Percentiles rank a stretch among this genome's conserved stretches.
These are phyloP conservation scores for Malurus leucopterus DNA, from an alignment of 2,797 vertebrate genomes.

Conservation along the genomic window DNA sequence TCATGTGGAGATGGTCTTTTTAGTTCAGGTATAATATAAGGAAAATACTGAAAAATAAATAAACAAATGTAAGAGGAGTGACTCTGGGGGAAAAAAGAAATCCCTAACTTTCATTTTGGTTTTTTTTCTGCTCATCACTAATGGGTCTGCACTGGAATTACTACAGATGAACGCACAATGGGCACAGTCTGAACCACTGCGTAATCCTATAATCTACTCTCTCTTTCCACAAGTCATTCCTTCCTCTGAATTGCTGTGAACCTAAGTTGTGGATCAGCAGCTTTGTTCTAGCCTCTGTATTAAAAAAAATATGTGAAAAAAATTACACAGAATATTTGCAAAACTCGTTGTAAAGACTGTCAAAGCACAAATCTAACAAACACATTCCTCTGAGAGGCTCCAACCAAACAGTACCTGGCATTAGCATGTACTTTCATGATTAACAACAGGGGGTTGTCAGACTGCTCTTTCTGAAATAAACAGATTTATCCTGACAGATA, in stretches of 20 bases:
- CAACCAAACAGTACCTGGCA: conserved; percentile 58
- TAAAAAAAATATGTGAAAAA: neutral
- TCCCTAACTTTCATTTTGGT: neutral
- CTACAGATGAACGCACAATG: neutral
- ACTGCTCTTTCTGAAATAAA: conserved; percentile 72
- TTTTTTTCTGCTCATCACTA: conserved; percentile 10
- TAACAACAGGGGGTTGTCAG: conserved; percentile 68
- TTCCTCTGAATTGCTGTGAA: conserved; percentile 23
- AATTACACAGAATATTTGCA: neutral
- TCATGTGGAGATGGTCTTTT: conserved; percentile 41
- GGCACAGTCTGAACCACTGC: conserved; percentile 19
- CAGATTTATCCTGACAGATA: conserved; percentile 76
- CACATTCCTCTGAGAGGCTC: conserved; percentile 36
- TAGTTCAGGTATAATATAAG: conserved; percentile 55
- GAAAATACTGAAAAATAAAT: conserved; percentile 42
- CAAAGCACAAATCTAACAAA: conserved; percentile 43
- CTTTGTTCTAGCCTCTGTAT: neutral
- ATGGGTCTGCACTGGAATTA: conserved; percentile 13
- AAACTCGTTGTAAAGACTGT: conserved; percentile 16
- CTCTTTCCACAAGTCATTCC: conserved; percentile 38
- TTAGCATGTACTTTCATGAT: conserved; percentile 65
- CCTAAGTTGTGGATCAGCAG: neutral
- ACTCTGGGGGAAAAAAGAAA: neutral
- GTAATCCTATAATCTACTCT: conserved; percentile 65
- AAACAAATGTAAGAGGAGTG: neutral